These are phyloP conservation scores for Clinocottus analis DNA, from an alignment of 2,113 vertebrate genomes.

Conservation along the genomic window DNA sequence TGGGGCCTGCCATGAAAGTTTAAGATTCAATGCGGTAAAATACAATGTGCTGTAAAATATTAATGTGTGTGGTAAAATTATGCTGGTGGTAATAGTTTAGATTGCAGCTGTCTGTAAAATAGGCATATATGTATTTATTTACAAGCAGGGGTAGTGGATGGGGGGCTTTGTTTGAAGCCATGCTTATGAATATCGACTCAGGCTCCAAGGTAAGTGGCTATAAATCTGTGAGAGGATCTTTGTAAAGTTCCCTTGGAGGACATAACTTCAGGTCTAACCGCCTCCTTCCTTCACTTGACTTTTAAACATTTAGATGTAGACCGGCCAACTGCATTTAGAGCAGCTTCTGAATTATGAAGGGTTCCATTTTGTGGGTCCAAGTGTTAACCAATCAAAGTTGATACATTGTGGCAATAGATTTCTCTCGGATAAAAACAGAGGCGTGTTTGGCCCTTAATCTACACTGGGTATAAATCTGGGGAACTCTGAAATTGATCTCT, in stretches of 20 bases:
- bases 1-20: conserved; percentile 79
- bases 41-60: conserved; percentile 86
- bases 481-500: conserved; percentile 50
- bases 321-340: conserved; percentile 69
- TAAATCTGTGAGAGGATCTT: conserved; percentile 82
- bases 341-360: conserved; percentile 75
- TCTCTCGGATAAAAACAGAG: conserved; percentile 43
- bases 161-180: conserved; percentile 83
- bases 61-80: conserved; percentile 85
- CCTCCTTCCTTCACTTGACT: conserved; percentile 80
- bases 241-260: conserved; percentile 82
- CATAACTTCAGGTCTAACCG: conserved; percentile 81
- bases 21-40: conserved; percentile 84
- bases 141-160: conserved; percentile 79
- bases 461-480: conserved; percentile 61
- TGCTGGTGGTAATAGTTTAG: conserved; percentile 85
- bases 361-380: conserved; percentile 61
- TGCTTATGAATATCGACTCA: conserved; percentile 86
- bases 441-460: conserved; percentile 63
- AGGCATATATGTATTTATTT: conserved; percentile 86
- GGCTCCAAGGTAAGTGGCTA: conserved; percentile 83
- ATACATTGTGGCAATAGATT: conserved; percentile 68
- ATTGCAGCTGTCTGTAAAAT: conserved; percentile 86
- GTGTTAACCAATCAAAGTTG: conserved; percentile 72
- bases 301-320: conserved; percentile 81